A percentile compares a stretch with the other conserved stretches of the same genome.
These are phyloP conservation scores for Dallia pectoralis DNA, from an alignment of 2,797 vertebrate species.

Conservation along the genomic window DNA sequence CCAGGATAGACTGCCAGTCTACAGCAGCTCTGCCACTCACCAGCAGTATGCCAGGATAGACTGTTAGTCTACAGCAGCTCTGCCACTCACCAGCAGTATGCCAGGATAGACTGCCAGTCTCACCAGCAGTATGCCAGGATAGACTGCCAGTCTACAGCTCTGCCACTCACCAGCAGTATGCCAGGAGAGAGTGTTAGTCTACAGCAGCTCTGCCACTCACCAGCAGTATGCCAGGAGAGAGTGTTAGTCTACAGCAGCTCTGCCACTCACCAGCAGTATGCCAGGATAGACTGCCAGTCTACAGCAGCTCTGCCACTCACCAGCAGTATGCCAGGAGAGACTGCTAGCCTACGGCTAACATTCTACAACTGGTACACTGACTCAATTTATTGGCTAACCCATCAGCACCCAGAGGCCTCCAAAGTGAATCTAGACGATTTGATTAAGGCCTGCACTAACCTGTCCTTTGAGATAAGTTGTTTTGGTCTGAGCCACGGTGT, in stretches of 20 bases:
- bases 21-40: too few relatives aligned
- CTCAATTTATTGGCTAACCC: constrained; percentile 50
- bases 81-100: too few relatives aligned
- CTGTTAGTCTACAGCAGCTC: too few relatives aligned
- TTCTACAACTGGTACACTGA: constrained; percentile 48
- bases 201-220: constrained; percentile 15
- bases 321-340: neutral
- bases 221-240: too few relatives aligned
- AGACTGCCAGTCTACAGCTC: too few relatives aligned
- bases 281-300: neutral
- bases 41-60: too few relatives aligned
- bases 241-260: neutral
- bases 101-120: too few relatives aligned
- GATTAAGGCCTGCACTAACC: neutral
- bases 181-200: neutral
- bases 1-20: too few relatives aligned
- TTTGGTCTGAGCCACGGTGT: neutral
- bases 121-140: too few relatives aligned
- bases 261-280: constrained; percentile 57
- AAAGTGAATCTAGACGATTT: neutral
- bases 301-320: constrained; percentile 16
- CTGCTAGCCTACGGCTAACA: constrained; percentile 31
- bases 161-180: constrained; percentile 50
- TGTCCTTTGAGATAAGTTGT: neutral
- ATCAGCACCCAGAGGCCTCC: neutral